Conservation (phyloP, 1,140 invertebrate species). For the Lepidurus apus region DNA sequence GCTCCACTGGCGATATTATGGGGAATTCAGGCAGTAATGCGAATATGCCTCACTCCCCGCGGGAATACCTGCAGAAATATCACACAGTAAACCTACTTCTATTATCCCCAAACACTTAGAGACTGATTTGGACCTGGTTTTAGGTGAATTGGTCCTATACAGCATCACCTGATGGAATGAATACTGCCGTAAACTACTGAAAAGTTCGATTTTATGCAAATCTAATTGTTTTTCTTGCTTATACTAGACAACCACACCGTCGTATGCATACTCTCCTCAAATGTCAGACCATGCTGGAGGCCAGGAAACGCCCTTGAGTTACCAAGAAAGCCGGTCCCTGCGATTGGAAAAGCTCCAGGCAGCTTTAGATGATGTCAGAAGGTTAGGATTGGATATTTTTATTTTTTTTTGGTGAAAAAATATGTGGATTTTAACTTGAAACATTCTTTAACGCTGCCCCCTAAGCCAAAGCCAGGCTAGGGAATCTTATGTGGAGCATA, state of each 20-base stretch:
- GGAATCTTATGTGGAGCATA: conserved; percentile 30
- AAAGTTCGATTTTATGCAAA: background rate
- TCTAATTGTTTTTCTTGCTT: conserved; percentile 7
- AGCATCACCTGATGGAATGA: conserved; percentile 28
- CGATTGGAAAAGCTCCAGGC: conserved; percentile 2
- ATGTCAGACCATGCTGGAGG: conserved; percentile 16
- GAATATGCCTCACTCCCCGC: conserved; percentile 59
- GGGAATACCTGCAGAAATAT: conserved; percentile 75
- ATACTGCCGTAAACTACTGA: conserved; percentile 23
- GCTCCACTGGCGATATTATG: conserved; percentile 6
- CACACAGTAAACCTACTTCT: conserved; percentile 60
- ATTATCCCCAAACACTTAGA: background rate
- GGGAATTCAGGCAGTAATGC: background rate
- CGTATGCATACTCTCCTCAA: conserved; percentile 29
- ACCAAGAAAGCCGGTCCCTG: conserved; percentile 17
- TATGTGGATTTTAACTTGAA: background rate
- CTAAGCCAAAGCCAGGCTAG: conserved; percentile 27
- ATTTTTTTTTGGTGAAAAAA: background rate
- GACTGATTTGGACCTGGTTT: background rate
- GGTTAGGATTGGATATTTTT: background rate
- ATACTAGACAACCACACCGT: conserved; percentile 30
- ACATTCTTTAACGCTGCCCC: conserved; percentile 25
- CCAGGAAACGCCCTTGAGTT: background rate
- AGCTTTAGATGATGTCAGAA: conserved; percentile 24
- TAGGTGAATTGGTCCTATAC: conserved; percentile 33